Evolutionary conservation across 2,113 vertebrate species (phyloP).

Genomic region (Geothlypis trichas): DNA sequence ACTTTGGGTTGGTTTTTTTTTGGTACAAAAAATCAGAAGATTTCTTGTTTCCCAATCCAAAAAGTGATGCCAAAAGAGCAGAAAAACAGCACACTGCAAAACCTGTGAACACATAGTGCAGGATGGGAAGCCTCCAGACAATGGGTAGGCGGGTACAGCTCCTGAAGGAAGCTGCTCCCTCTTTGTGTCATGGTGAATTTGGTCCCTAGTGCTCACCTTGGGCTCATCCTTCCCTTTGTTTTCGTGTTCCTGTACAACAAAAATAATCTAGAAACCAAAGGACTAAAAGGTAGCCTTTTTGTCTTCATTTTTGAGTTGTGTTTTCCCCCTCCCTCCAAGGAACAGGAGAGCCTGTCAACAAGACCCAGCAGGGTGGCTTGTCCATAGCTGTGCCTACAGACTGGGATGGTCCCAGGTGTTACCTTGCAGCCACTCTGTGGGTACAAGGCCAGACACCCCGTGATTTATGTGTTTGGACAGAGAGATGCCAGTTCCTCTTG

Average conservation of each 20-base stretch:
- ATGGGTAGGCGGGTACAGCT: neutral
- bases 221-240: neutral
- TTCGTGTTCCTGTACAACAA: neutral
- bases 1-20: neutral
- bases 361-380: neutral
- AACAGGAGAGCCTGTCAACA: neutral
- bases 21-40: neutral
- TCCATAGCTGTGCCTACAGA: fast-evolving
- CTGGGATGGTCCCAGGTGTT: neutral
- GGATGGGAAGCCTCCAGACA: neutral
- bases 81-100: neutral
- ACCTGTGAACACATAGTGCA: neutral
- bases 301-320: neutral
- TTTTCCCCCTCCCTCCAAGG: neutral
- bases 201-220: neutral
- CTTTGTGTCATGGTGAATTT: neutral
- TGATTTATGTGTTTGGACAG: neutral
- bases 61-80: neutral
- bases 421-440: neutral
- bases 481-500: neutral
- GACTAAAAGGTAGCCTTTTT: neutral
- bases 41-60: neutral
- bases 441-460: fast-evolving
- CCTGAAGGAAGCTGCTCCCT: neutral
- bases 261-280: neutral